Base-by-base conservation (phyloP, 1,140 invertebrate genomes). In the Propsilocerus akamusi region DNA sequence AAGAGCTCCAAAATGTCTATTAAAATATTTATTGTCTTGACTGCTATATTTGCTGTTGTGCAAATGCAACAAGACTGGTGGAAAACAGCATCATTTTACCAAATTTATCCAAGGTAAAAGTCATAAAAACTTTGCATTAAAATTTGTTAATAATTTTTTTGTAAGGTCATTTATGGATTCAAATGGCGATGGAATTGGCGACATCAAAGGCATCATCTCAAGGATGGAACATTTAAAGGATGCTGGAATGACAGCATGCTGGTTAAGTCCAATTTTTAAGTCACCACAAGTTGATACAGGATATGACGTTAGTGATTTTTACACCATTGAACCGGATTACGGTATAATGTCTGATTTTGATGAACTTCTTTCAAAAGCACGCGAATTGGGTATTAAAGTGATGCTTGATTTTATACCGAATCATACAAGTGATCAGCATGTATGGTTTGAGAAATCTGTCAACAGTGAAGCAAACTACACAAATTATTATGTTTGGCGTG, bases 381-480 rank as follows among this genome's bases (percentile, higher is more conserved):
- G 81, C 53, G 59, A 68, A 25, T 56, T 71, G 25, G 71, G 74
- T 47, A 72, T 91, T 25, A 84, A 82, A 62, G 59, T 92, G 4
- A 68, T 93, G 11, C 60, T 92, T 63, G 88, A 93, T 59, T 79
- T 91, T 58, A 80, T 91, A 12, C 86, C 86, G 2, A 92, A 92
- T 66, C 85, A 91, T 61, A 81, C 82, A 0, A 86, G 84, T 55
- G 74, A 84, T 58, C 61, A 83, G 51, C 82, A 86, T 54, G 65
- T 74, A 47, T 91, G 87, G 87, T 92, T 91, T 58, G 49, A 66
- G 14, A 72, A 77, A 49, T 88, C 86, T 0, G 62, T 67, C 1
- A 61, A 70, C 12, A 68, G 63, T 49, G 68, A 72, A 17, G 65
- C 72, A 10, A 70, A 72, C 3, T 88, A 80, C 49, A 71, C 65